phyloP scores from a whole-genome alignment of 35 echinoderm and acorn worm genomes.

The Patiria miniata region DNA sequence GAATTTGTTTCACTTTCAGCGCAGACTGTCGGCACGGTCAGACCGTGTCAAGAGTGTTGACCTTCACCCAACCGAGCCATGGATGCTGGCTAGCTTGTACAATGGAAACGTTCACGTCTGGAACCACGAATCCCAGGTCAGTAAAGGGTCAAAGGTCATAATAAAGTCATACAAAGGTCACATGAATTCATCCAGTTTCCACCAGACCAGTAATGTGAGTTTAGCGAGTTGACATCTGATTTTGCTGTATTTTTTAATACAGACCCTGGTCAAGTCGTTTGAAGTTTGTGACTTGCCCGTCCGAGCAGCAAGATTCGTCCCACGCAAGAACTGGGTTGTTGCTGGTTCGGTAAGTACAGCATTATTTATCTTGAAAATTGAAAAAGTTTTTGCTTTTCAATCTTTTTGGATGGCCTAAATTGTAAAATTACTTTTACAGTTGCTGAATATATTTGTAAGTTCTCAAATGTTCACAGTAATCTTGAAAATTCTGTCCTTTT shows the following conservation, averaged over 20 bases:
- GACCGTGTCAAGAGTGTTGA: slow-evolving; percentile 99
- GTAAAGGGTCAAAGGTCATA: too few relatives aligned
- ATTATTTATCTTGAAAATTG: neutral
- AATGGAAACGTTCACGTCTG: slow-evolving; percentile 98
- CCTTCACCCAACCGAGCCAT: slow-evolving; percentile 90
- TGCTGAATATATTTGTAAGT: neutral
- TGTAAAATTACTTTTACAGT: neutral
- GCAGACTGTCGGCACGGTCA: slow-evolving; percentile 93
- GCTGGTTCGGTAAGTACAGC: slow-evolving; percentile 88
- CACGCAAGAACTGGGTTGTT: slow-evolving; percentile 97
- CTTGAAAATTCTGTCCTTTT: too few relatives aligned
- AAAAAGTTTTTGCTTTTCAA: neutral
- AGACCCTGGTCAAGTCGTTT: slow-evolving; percentile 97
- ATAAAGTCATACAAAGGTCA: too few relatives aligned
- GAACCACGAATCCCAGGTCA: slow-evolving; percentile 97
- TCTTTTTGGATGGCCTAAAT: neutral
- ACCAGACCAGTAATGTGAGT: too few relatives aligned
- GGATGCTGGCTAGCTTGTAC: slow-evolving; percentile 98
- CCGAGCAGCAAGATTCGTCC: slow-evolving; percentile 84
- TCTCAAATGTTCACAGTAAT: too few relatives aligned
- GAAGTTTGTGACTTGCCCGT: slow-evolving; percentile 98
- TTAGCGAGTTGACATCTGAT: too few relatives aligned
- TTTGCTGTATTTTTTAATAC: neutral
- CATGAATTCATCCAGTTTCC: too few relatives aligned
- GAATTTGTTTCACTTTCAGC: slow-evolving; percentile 43